These are phyloP conservation scores for Gonioctena quinquepunctata DNA, from an alignment of 1,140 invertebrate genomes.

Conservation along the genomic window DNA sequence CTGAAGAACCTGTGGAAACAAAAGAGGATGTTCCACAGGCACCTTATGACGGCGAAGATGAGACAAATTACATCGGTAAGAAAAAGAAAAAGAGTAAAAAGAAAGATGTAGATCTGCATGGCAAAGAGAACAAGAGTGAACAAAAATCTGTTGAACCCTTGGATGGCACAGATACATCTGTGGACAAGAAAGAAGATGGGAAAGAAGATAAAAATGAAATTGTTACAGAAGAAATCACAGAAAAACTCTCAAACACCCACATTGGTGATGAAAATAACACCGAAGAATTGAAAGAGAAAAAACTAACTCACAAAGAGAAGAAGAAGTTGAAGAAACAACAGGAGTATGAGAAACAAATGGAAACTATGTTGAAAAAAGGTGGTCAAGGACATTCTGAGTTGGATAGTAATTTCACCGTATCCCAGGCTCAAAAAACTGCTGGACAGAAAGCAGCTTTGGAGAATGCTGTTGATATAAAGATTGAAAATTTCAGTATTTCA, in stretches of 20 bases:
- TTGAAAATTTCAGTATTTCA: conserved; percentile 97
- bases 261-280: conserved; percentile 26
- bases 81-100: conserved; percentile 30
- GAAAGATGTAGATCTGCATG: conserved; percentile 33
- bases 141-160: background rate
- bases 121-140: background rate
- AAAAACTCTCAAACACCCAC: conserved; percentile 36
- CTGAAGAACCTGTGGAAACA: background rate
- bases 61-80: background rate
- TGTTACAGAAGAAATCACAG: conserved; percentile 31
- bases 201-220: background rate
- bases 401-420: conserved; percentile 94
- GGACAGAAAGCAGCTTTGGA: conserved; percentile 85
- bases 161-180: background rate
- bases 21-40: background rate
- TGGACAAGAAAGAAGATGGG: conserved; percentile 11
- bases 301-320: conserved; percentile 92
- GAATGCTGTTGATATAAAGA: conserved; percentile 96
- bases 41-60: conserved; percentile 11
- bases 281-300: conserved; percentile 60
- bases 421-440: conserved; percentile 86
- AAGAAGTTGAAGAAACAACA: conserved; percentile 93
- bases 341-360: conserved; percentile 91
- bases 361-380: conserved; percentile 84
- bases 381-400: conserved; percentile 86